Evolutionary conservation across 2,113 vertebrate species (phyloP).

Genomic region (Bujurquina vittata): DNA sequence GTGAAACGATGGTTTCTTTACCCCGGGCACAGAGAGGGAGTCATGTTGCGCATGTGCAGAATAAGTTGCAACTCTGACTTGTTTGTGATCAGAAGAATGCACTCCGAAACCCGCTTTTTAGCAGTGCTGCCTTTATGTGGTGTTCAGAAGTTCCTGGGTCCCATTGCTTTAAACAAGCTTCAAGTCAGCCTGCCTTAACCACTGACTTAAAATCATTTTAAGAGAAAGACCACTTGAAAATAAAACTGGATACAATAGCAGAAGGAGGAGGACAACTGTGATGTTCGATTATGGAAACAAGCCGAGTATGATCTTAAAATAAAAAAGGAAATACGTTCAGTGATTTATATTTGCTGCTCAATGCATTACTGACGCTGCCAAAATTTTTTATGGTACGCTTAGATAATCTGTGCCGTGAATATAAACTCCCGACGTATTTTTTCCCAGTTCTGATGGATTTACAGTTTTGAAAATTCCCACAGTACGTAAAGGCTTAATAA

Average conservation of each 20-base stretch:
- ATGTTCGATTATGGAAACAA: not conserved
- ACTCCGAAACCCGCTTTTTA: no score
- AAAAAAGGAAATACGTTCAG: not conserved
- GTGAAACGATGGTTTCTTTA: not conserved
- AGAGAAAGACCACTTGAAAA: not conserved
- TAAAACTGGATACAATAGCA: not conserved
- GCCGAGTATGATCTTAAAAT: not conserved
- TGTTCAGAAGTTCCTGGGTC: not conserved
- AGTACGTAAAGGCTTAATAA: conserved; percentile 4
- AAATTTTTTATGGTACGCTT: not conserved
- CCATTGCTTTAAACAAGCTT: not conserved
- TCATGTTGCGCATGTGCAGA: no score
- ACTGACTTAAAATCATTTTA: not conserved
- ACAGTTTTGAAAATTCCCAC: conserved; percentile 8
- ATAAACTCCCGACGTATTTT: not conserved
- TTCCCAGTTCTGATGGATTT: not conserved
- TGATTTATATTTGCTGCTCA: not conserved
- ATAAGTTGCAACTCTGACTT: no score
- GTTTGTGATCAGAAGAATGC: no score
- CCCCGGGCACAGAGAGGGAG: no score
- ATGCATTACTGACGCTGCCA: not conserved
- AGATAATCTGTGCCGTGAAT: no score
- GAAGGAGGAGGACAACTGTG: not conserved
- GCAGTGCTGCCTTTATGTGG: no score
- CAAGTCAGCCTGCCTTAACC: not conserved